A percentile compares a stretch with the other conserved stretches of the same genome.
Conservation (phyloP, 1,140 invertebrate species). For the Gerris buenoi region DNA sequence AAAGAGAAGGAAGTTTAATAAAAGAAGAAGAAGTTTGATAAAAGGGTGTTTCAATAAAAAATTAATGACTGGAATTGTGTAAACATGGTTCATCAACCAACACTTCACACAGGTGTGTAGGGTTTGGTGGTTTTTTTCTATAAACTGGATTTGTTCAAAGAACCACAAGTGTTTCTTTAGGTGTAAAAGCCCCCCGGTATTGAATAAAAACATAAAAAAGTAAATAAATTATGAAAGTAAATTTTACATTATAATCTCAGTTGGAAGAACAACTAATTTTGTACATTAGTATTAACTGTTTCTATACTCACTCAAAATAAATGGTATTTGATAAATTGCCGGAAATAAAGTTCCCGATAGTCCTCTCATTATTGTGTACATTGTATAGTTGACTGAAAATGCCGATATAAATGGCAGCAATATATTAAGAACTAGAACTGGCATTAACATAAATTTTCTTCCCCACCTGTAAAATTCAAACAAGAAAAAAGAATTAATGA, state of each 20-base stretch:
- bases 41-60: too few species aligned
- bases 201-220: not conserved
- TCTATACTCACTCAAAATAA: slow-evolving; percentile 45
- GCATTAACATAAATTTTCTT: not conserved
- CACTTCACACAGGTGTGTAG: too few species aligned
- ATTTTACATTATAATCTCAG: too few species aligned
- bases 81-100: too few species aligned
- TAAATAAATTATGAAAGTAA: too few species aligned
- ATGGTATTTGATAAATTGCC: slow-evolving; percentile 51
- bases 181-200: not conserved
- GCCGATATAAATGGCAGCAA: slow-evolving; percentile 42
- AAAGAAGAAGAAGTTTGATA: too few species aligned
- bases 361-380: slow-evolving; percentile 44
- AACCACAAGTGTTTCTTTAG: not conserved
- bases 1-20: too few species aligned
- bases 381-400: slow-evolving; percentile 48
- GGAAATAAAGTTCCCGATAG: slow-evolving; percentile 53
- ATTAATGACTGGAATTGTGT: too few species aligned
- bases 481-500: too few species aligned
- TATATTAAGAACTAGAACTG: not conserved
- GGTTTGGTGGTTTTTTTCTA: not conserved
- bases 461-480: not conserved
- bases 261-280: not conserved
- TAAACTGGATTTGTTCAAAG: not conserved
- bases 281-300: not conserved